Conservation (phyloP, 2,113 vertebrate genomes). For the Gadus macrocephalus region DNA sequence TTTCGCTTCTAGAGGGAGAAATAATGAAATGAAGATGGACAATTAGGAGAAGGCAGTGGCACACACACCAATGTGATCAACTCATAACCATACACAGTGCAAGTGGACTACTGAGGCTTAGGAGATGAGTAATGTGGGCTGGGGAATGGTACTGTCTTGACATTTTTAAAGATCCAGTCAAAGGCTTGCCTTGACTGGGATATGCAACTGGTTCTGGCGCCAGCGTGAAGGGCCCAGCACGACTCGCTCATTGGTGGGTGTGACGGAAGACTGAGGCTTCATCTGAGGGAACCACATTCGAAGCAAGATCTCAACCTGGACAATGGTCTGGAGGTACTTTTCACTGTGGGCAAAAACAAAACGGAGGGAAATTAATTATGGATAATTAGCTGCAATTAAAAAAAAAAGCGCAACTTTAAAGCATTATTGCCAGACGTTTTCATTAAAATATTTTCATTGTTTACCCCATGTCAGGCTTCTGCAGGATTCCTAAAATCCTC, state of each 20-base stretch:
- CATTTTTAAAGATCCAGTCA: not conserved
- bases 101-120: not conserved
- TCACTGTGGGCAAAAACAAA: slow-evolving; percentile 63
- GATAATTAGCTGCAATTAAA: not conserved
- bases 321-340: slow-evolving; percentile 79
- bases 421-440: not conserved
- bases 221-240: slow-evolving; percentile 37
- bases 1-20: slow-evolving; percentile 64
- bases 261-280: not conserved
- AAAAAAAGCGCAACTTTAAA: not conserved
- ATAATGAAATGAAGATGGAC: not conserved
- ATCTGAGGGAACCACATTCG: slow-evolving; percentile 84
- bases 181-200: slow-evolving; percentile 62
- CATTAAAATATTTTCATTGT: slow-evolving; percentile 6
- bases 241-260: slow-evolving; percentile 21
- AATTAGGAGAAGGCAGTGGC: too few relatives aligned
- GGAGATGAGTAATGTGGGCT: not conserved
- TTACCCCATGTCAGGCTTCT: slow-evolving; percentile 88
- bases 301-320: slow-evolving; percentile 87
- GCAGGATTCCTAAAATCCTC: slow-evolving; percentile 83
- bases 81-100: not conserved
- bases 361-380: not conserved
- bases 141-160: not conserved
- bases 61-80: not conserved
- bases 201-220: slow-evolving; percentile 65